Base-by-base conservation (phyloP, 2,113 vertebrate species). In the Microtus oregoni region DNA sequence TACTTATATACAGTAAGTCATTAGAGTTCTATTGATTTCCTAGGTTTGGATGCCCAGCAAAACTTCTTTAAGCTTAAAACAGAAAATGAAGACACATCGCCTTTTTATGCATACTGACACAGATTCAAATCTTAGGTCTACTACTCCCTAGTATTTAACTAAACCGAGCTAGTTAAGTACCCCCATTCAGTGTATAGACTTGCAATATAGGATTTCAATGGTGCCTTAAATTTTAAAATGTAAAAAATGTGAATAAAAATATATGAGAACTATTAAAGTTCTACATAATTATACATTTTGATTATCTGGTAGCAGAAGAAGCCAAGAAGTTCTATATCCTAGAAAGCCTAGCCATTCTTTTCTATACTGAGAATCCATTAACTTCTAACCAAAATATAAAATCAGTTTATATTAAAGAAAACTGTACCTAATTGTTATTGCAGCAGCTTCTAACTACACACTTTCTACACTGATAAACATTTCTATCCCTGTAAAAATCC, bases 401-500 rank as follows among this genome's bases (percentile, higher is more conserved):
- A 55, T 77, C 55, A 75, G 6, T 7, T 76, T 6, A 77, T 0
- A 24, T 78, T 61, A 58, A 58, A 58, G 55, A 58, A 58, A 58
- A 58, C 6, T 55, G 55, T 55, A 55, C 17, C 88, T 70, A 73
- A 41, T 92, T 47, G 50, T 91, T 15, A 77, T 38, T 7, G 38
- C 52, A 58, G 2, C 73, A 22, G 7, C 58, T 95, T 92, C 75
- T 91, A 52, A 38, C 52, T 26, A 32, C 22, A 92, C 63, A 5
- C 14, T 89, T 93, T 86, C 75, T 92, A 14, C 52, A 41, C 70
- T 61, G 55, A 67, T n/a, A 92, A 89, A 52, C 81, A 81, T 32
- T 83, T 90, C 70, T 93, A 28, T 73, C 13, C 50, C 15, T 44
- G 38, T 92, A 72, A 88, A 95, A 67, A 85, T 41, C 38, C 32